Evolutionary conservation across 2,113 vertebrate genomes (phyloP).

Genomic region (Clarias macrocephalus): DNA sequence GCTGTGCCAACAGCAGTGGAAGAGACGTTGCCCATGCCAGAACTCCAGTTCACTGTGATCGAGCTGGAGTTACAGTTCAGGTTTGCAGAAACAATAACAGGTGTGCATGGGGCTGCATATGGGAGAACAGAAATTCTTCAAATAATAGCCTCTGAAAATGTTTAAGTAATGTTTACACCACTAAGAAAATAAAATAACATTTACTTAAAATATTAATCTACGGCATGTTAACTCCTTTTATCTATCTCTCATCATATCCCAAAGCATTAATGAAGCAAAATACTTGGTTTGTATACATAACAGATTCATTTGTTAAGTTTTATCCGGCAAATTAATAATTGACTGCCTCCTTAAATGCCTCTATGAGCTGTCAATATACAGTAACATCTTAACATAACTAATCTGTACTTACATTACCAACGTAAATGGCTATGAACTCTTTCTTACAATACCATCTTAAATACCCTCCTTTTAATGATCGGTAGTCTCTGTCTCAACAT

Average conservation of each 20-base stretch:
- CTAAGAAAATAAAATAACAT: not conserved
- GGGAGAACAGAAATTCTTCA: not conserved
- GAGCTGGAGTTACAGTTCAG: constrained; percentile 70
- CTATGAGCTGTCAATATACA: too few relatives aligned
- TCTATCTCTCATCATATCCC: not conserved
- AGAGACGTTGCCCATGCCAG: constrained; percentile 50
- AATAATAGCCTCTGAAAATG: not conserved
- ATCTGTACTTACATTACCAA: too few relatives aligned
- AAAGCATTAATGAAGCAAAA: not conserved
- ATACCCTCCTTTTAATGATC: too few relatives aligned
- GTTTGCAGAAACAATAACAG: constrained; percentile 47
- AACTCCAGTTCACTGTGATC: constrained; percentile 60
- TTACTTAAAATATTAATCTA: not conserved
- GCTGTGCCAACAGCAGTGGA: constrained; percentile 62
- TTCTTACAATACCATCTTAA: too few relatives aligned
- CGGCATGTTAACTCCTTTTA: not conserved
- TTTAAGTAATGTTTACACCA: not conserved
- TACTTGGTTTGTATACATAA: not conserved
- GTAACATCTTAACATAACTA: too few relatives aligned
- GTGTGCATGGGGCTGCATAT: constrained; percentile 69
- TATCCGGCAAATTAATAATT: not conserved
- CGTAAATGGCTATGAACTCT: too few relatives aligned
- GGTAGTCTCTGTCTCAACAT: not conserved
- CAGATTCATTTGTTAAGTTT: not conserved
- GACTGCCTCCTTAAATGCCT: not conserved